Base-by-base conservation (phyloP, 1,140 invertebrate genomes). In the Ephestia elutella region DNA sequence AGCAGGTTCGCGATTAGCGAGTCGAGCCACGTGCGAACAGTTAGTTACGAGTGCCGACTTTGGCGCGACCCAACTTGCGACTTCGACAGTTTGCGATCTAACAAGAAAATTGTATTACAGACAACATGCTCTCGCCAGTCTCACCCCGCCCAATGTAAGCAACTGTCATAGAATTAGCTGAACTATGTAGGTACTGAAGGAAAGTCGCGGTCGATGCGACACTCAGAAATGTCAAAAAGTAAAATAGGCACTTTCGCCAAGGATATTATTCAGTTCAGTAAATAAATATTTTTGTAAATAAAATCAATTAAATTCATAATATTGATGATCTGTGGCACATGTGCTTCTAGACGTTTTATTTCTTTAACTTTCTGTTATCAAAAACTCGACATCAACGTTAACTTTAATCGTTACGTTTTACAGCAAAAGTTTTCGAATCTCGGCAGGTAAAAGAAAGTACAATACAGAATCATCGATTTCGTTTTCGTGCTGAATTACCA, bases 31-130 rank as follows among this genome's bases (percentile, higher is more conserved):
- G 63, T 59, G 59, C 59, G 56, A 49, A 32, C 49, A 58, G 56
- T 58, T 58, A 65, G 63, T 62, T 65, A 59, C 56, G 60, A 59
- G 59, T 65, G 57, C 56, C 56, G 63, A 67, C 58, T 66, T 63
- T 48, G 57, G 50, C 55, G 53, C 56, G 54, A 57, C 32, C 57
- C 60, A 58, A 62, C 49, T 66, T 65, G 59, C 59, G 32, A 53
- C 49, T 58, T 58, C 56, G 49, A 64, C 57, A 60, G 63, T 65
- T 65, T 54, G 59, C 59, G 61, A 25, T 62, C 59, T 65, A 57
- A 65, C 59, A 63, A 58, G 56, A 56, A 59, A 63, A 53, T 53
- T 53, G 50, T 53, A 53, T 53, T 53, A 53, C n/a, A 25, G 50
- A 44, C 38, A 44, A 44, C 38, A 44, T 44, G 13, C 5, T 11